A percentile compares a stretch with the other conserved stretches of the same genome.
These are phyloP conservation scores for Monopis laevigella DNA, from an alignment of 2,888 invertebrate genomes.

Conservation along the genomic window DNA sequence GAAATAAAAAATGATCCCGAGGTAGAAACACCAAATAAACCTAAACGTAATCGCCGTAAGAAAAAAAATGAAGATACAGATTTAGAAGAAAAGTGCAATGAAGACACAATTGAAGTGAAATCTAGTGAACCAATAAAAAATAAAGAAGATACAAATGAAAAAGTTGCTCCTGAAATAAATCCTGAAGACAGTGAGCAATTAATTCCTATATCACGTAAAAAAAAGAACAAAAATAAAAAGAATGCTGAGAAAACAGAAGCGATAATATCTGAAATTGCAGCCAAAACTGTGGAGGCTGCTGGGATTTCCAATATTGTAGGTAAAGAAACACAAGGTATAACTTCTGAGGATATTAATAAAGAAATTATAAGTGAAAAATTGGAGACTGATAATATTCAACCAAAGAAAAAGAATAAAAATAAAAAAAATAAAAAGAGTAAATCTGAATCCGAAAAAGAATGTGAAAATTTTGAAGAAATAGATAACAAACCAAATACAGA, in stretches of 20 bases:
- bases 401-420: constrained; percentile 45
- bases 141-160: constrained; percentile 1
- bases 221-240: constrained; percentile 48
- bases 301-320: too few species aligned
- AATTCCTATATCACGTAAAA: constrained; percentile 38
- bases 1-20: constrained; percentile 20
- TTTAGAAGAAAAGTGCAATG: constrained; percentile 17
- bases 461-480: constrained; percentile 1
- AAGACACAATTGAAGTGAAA: constrained; percentile 10
- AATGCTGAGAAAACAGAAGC: constrained; percentile 16
- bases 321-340: constrained; percentile 11
- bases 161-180: background rate
- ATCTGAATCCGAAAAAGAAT: constrained; percentile 6
- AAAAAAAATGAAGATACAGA: constrained; percentile 40
- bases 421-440: constrained; percentile 12
- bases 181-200: constrained; percentile 15
- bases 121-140: background rate
- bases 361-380: background rate
- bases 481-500: too few species aligned
- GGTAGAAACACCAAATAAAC: constrained; percentile 46
- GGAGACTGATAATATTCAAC: constrained; percentile 22
- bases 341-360: background rate
- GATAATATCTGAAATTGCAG: too few species aligned
- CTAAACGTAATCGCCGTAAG: constrained; percentile 52
- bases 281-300: too few species aligned